Conservation (phyloP, 2,888 invertebrate species). For the Sceliomorpha sp. region DNA sequence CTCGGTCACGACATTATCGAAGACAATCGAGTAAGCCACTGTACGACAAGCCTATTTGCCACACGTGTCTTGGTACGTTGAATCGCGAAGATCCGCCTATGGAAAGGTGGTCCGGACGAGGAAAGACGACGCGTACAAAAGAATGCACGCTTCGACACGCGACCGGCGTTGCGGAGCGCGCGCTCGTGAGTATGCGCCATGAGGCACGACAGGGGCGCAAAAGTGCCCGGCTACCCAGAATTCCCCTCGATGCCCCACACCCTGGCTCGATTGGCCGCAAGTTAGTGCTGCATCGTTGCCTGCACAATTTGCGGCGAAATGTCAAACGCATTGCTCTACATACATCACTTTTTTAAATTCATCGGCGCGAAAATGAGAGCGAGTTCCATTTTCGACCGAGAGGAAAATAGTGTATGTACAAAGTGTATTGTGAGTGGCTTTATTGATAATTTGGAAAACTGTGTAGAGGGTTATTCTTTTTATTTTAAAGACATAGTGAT, state of each 20-base stretch:
- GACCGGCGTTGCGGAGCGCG: constrained; percentile 44
- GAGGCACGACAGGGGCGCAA: constrained; percentile 43
- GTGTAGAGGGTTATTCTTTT: no score
- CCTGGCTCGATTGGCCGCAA: constrained; percentile 71
- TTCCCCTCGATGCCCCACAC: constrained; percentile 48
- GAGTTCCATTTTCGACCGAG: no score
- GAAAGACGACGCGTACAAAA: constrained; percentile 47
- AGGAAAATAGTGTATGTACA: no score
- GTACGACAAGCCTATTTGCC: constrained; percentile 75
- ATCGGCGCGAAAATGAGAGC: constrained; percentile 8
- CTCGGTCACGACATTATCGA: constrained; percentile 45
- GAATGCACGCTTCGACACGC: constrained; percentile 64
- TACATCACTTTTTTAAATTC: constrained; percentile 22
- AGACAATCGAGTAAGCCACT: constrained; percentile 67
- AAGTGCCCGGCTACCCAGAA: constrained; percentile 42
- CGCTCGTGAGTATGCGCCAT: constrained; percentile 47
- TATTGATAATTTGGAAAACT: no score
- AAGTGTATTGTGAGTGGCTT: no score
- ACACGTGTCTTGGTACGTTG: constrained; percentile 73
- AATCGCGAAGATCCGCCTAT: constrained; percentile 64
- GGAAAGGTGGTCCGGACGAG: constrained; percentile 24
- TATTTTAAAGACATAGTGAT: no score
- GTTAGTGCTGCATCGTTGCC: constrained; percentile 74
- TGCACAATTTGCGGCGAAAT: constrained; percentile 67
- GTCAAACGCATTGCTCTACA: constrained; percentile 71